These are phyloP conservation scores for Notocelia uddmanniana DNA, from an alignment of 2,888 invertebrate species.

Conservation along the genomic window DNA sequence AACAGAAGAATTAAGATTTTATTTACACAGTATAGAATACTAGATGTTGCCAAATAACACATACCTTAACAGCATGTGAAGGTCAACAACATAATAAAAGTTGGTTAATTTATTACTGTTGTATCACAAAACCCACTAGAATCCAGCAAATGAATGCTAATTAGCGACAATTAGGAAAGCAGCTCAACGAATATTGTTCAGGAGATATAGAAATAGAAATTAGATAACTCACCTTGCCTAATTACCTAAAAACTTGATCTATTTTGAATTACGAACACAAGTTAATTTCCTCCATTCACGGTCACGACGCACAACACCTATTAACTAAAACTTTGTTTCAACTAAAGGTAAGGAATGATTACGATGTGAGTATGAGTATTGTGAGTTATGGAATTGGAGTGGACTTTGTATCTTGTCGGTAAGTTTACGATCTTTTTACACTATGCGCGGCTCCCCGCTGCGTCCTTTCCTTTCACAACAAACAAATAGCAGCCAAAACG, in stretches of 20 bases:
- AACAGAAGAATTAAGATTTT: neutral
- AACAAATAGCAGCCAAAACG: conserved; percentile 20
- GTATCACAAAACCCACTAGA: neutral
- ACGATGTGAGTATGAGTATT: neutral
- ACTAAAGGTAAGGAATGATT: conserved; percentile 19
- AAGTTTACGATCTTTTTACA: conserved; percentile 17
- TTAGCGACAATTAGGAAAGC: neutral
- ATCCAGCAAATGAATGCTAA: neutral
- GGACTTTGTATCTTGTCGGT: conserved; percentile 44
- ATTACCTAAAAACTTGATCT: neutral
- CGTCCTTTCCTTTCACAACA: conserved; percentile 39
- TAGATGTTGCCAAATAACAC: neutral
- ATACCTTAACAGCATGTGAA: neutral
- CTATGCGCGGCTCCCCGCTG: neutral
- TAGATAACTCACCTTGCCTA: neutral
- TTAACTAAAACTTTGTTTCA: conserved; percentile 4
- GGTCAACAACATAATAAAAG: neutral
- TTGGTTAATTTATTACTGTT: neutral
- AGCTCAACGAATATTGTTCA: neutral
- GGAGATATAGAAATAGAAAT: neutral
- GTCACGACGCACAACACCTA: neutral
- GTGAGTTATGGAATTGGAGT: conserved; percentile 17
- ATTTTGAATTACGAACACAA: conserved; percentile 22
- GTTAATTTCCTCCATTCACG: neutral
- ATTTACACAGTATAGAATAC: neutral